Conservation (phyloP, 2,113 vertebrate genomes). For the Sceloporus tristichus region DNA sequence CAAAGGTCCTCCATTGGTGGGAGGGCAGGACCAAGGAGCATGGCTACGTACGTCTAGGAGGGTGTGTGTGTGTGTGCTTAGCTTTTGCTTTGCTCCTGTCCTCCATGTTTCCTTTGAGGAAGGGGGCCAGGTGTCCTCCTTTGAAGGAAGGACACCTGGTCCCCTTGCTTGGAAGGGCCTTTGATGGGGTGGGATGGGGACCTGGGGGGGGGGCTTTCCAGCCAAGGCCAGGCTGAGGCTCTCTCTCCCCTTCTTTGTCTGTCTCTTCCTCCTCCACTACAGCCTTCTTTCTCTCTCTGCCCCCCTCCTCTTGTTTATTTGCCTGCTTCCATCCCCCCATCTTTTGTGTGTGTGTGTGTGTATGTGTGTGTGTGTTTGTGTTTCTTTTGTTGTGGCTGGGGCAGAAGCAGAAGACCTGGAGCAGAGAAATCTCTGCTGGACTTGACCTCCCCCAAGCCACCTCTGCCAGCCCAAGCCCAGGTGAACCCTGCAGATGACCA, state of each 20-base stretch:
- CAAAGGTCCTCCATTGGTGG: too few species aligned
- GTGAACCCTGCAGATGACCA: not conserved
- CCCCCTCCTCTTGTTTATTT: constrained; percentile 53
- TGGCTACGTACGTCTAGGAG: too few species aligned
- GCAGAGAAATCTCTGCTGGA: constrained; percentile 33
- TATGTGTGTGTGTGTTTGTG: not conserved
- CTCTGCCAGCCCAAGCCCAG: not conserved
- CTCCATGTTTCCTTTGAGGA: too few species aligned
- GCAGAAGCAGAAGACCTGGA: not conserved
- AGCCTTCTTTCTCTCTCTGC: constrained; percentile 22
- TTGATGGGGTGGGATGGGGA: too few species aligned
- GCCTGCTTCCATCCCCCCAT: constrained; percentile 26
- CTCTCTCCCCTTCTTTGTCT: constrained; percentile 64
- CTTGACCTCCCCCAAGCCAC: constrained; percentile 33
- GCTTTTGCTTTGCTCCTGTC: too few species aligned
- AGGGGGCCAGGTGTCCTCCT: not conserved
- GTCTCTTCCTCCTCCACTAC: constrained; percentile 54
- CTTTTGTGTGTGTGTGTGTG: not conserved
- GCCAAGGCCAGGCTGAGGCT: constrained; percentile 40
- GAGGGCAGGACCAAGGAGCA: too few species aligned
- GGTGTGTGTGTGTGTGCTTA: too few species aligned
- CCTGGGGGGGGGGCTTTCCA: constrained; percentile 18
- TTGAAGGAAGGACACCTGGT: too few species aligned
- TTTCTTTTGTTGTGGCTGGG: constrained; percentile 27
- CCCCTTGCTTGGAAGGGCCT: too few species aligned